Conservation (phyloP, 2,888 invertebrate species). For the Drosophila diplacantha region DNA sequence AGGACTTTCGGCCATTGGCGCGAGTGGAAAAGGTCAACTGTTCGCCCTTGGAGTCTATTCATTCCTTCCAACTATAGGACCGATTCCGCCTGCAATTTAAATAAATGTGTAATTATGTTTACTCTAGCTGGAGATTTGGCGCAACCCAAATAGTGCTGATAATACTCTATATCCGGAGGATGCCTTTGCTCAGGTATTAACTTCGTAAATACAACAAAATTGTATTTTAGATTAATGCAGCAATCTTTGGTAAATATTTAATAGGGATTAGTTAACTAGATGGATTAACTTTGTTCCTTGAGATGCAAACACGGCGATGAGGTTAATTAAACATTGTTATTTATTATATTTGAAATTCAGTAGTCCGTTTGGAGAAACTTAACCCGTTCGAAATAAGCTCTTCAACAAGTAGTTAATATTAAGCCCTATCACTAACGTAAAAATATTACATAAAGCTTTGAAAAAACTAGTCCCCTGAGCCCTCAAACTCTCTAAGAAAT, state of each 20-base stretch:
- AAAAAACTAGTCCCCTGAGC: background rate
- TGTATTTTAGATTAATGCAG: background rate
- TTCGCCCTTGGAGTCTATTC: slow-evolving; percentile 6
- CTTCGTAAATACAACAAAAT: background rate
- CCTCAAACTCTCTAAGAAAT: slow-evolving; percentile 10
- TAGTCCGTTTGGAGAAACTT: no score
- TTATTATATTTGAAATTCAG: background rate
- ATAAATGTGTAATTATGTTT: slow-evolving; percentile 66
- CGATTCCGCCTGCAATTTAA: slow-evolving; percentile 45
- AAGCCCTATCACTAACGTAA: background rate
- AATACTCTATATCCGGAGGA: no score
- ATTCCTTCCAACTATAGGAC: background rate
- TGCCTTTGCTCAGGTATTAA: background rate
- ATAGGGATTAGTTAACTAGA: background rate
- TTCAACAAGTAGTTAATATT: background rate
- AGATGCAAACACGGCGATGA: background rate
- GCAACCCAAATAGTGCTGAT: slow-evolving; percentile 4
- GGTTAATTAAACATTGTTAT: background rate
- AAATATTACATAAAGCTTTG: background rate
- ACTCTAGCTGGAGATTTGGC: slow-evolving; percentile 20
- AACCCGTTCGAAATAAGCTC: background rate
- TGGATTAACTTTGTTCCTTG: background rate
- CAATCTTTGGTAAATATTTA: slow-evolving; percentile 9
- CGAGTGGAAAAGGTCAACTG: slow-evolving; percentile 57
- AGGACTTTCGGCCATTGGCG: slow-evolving; percentile 52